Percentiles rank a stretch among this genome's conserved stretches.
Evolutionary conservation across 2,888 invertebrate genomes (phyloP).

Genomic region (Perizoma affinitatum): DNA sequence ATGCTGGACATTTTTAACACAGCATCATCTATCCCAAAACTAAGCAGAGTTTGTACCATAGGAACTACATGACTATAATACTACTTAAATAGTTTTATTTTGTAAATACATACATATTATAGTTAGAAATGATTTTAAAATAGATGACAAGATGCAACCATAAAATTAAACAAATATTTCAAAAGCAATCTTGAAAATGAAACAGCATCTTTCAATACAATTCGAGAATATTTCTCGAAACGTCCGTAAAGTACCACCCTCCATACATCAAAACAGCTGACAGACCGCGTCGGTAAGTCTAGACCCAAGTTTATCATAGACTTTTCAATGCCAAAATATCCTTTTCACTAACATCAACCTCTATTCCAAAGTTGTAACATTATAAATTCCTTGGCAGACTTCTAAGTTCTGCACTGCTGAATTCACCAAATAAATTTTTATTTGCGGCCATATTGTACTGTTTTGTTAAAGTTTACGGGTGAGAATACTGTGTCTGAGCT

Average conservation of each 20-base stretch:
- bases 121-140: slow-evolving; percentile 1
- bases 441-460: slow-evolving; percentile 5
- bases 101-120: too few relatives aligned
- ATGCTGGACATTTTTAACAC: too few relatives aligned
- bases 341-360: slow-evolving; percentile 5
- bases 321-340: slow-evolving; percentile 20
- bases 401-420: slow-evolving; percentile 9
- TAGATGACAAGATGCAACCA: neutral
- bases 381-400: slow-evolving; percentile 7
- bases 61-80: too few relatives aligned
- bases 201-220: slow-evolving; percentile 27
- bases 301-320: slow-evolving; percentile 40
- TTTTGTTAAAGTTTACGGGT: slow-evolving; percentile 13
- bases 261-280: slow-evolving; percentile 41
- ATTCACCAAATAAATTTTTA: slow-evolving; percentile 14
- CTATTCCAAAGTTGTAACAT: slow-evolving; percentile 10
- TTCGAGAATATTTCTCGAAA: slow-evolving; percentile 35
- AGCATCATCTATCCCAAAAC: too few relatives aligned
- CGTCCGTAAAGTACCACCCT: slow-evolving; percentile 36
- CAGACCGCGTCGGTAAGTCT: slow-evolving; percentile 41
- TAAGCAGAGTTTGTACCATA: too few relatives aligned
- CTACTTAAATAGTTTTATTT: too few relatives aligned
- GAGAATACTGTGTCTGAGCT: slow-evolving; percentile 9
- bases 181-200: slow-evolving; percentile 16
- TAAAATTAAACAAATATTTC: slow-evolving; percentile 13